A percentile compares a stretch with the other conserved stretches of the same genome.
These are phyloP conservation scores for Dolomedes plantarius DNA, from an alignment of 2,888 invertebrate genomes.

Conservation along the genomic window DNA sequence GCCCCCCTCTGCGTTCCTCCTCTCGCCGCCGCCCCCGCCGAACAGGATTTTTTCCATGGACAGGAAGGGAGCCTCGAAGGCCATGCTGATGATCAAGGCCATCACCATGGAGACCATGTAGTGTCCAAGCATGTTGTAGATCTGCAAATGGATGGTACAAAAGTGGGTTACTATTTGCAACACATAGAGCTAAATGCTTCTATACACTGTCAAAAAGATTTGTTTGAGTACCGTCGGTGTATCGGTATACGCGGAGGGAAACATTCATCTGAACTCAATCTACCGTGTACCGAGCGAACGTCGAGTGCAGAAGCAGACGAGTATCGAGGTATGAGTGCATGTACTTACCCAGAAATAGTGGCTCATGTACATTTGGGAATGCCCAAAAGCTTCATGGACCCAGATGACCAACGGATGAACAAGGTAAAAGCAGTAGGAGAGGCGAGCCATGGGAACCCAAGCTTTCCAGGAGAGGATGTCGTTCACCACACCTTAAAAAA, in stretches of 20 bases:
- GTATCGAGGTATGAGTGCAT: too few species aligned
- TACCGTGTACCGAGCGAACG: too few species aligned
- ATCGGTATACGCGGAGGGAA: too few species aligned
- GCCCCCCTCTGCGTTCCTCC: background rate
- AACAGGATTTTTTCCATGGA: conserved; percentile 66
- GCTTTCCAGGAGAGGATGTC: conserved; percentile 88
- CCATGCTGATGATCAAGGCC: conserved; percentile 40
- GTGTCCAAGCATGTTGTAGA: conserved; percentile 67
- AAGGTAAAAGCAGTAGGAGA: conserved; percentile 96
- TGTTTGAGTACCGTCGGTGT: too few species aligned
- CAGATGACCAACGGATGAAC: conserved; percentile 73
- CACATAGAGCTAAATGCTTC: too few species aligned
- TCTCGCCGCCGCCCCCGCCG: background rate
- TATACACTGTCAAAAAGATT: too few species aligned
- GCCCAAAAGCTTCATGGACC: conserved; percentile 53
- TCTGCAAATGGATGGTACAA: conserved; percentile 22
- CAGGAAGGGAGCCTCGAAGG: conserved; percentile 64
- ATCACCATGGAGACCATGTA: conserved; percentile 64
- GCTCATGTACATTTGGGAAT: conserved; percentile 43
- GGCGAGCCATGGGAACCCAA: conserved; percentile 90
- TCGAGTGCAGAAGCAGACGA: too few species aligned
- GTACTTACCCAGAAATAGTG: conserved; percentile 66
- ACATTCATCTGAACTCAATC: too few species aligned
- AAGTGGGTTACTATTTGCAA: too few species aligned
- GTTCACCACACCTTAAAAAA: conserved; percentile 81